phyloP scores from a whole-genome alignment of 1,140 invertebrate species.

The Cotesia chilonis region DNA sequence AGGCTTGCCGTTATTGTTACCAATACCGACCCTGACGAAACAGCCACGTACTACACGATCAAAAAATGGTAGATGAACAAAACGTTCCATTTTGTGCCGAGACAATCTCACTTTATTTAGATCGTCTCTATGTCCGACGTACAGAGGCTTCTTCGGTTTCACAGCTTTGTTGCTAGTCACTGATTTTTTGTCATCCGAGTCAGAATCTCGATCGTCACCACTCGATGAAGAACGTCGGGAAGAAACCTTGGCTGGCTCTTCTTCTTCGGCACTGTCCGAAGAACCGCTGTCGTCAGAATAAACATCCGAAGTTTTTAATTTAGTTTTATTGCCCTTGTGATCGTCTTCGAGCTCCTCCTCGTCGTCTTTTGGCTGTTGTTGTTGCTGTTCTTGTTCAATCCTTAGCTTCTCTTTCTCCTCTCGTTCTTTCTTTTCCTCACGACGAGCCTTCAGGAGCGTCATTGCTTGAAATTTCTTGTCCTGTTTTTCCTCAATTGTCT shows the following conservation, averaged over 20 bases:
- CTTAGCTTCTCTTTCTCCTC: conserved; percentile 71
- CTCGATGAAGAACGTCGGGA: conserved; percentile 65
- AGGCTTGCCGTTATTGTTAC: conserved; percentile 85
- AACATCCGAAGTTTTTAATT: conserved; percentile 92
- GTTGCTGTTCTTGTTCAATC: conserved; percentile 66
- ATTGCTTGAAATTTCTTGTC: conserved; percentile 93
- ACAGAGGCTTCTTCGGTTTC: conserved; percentile 69
- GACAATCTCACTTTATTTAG: conserved; percentile 89
- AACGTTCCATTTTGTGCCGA: conserved; percentile 91
- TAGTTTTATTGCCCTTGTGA: conserved; percentile 68
- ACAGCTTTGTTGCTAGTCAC: conserved; percentile 57
- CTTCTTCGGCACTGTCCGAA: conserved; percentile 74
- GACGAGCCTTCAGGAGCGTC: conserved; percentile 85
- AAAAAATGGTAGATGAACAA: conserved; percentile 97
- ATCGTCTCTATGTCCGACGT: conserved; percentile 81
- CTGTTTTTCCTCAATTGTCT: conserved; percentile 88
- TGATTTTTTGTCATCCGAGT: conserved; percentile 69
- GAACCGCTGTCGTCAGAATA: conserved; percentile 93
- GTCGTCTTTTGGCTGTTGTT: conserved; percentile 68
- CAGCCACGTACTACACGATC: conserved; percentile 88
- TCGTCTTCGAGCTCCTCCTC: conserved; percentile 69
- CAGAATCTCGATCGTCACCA: conserved; percentile 66
- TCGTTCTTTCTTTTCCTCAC: conserved; percentile 84
- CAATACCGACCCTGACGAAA: conserved; percentile 96
- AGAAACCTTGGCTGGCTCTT: conserved; percentile 61